A percentile compares a stretch with the other conserved stretches of the same genome.
Evolutionary conservation across 2,113 vertebrate species (phyloP).

Genomic region (Chloebia gouldiae): DNA sequence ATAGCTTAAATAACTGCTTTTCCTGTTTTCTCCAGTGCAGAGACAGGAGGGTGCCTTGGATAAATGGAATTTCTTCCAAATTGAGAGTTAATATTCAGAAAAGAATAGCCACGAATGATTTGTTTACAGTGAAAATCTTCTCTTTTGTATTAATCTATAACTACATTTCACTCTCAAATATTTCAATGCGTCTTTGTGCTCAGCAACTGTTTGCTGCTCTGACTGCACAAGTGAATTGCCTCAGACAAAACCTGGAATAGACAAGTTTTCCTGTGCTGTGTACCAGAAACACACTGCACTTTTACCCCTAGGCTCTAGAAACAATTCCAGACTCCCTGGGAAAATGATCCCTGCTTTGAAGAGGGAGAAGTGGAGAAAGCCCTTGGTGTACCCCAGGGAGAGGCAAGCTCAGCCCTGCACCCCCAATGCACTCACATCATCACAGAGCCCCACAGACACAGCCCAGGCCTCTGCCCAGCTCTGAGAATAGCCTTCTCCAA

Average conservation of each 20-base stretch:
- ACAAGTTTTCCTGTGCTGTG: neutral
- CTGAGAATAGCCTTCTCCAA: neutral
- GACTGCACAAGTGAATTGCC: neutral
- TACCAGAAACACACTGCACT: neutral
- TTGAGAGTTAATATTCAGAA: neutral
- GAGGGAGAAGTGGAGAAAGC: neutral
- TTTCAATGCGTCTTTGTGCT: neutral
- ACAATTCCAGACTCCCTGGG: neutral
- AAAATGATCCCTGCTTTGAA: neutral
- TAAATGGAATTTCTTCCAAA: neutral
- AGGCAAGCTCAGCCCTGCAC: neutral
- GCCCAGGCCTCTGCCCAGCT: neutral
- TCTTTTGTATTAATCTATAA: neutral
- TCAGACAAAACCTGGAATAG: fast-evolving
- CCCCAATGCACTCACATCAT: fast-evolving
- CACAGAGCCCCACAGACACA: fast-evolving
- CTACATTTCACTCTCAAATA: neutral
- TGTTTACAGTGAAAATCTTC: neutral
- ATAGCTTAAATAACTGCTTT: neutral
- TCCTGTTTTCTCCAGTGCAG: neutral
- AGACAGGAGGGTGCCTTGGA: neutral
- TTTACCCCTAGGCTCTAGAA: neutral
- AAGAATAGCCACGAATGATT: neutral
- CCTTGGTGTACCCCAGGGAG: fast-evolving
- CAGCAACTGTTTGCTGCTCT: neutral